Evolutionary conservation across 2,113 vertebrate species (phyloP).

Genomic region (Cyphomyrus discorhynchus): DNA sequence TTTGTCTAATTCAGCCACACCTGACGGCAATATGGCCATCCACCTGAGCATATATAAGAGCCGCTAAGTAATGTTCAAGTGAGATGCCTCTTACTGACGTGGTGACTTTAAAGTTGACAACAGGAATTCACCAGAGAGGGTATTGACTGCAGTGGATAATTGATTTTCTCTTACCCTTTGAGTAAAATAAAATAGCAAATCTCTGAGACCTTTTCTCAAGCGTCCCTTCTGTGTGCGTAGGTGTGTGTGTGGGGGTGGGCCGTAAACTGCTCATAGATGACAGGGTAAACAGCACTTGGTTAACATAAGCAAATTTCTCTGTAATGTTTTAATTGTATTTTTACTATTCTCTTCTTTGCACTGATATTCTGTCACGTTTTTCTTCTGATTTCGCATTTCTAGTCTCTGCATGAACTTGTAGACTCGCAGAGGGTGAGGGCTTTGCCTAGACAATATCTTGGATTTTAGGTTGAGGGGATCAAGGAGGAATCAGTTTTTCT

Average conservation of each 20-base stretch:
- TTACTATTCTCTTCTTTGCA: background rate
- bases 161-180: background rate
- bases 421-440: background rate
- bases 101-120: background rate
- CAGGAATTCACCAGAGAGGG: background rate
- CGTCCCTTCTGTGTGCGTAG: background rate
- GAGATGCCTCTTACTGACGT: background rate
- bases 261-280: background rate
- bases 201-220: background rate
- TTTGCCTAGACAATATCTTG: background rate
- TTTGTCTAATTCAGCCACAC: background rate
- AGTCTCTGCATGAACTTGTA: background rate
- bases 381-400: background rate
- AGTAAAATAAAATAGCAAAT: background rate
- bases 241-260: background rate
- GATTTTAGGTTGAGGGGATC: background rate
- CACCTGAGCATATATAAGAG: background rate
- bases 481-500: background rate
- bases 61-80: background rate
- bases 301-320: background rate
- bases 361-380: background rate
- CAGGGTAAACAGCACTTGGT: background rate
- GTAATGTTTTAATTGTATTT: conserved; percentile 1
- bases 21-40: background rate
- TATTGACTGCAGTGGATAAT: background rate